A percentile compares a stretch with the other conserved stretches of the same genome.
Evolutionary conservation across 2,113 vertebrate genomes (phyloP).

Genomic region (Plestiodon gilberti): DNA sequence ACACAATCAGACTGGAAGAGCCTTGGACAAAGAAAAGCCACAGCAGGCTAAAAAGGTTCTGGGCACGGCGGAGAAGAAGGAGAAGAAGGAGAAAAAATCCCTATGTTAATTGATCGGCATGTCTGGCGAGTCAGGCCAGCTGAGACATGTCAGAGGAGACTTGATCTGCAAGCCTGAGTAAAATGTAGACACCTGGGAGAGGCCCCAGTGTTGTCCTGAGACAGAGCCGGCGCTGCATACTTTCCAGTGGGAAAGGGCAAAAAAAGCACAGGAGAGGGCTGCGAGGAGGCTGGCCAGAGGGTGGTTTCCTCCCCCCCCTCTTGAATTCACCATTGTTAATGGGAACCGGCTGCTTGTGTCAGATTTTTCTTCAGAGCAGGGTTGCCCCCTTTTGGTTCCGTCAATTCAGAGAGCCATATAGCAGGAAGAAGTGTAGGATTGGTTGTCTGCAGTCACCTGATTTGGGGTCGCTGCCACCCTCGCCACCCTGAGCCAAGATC

Average conservation of each 20-base stretch:
- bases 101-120: constrained; percentile 32
- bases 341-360: background rate
- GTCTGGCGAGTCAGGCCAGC: constrained; percentile 25
- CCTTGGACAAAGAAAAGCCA: constrained; percentile 3
- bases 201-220: background rate
- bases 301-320: background rate
- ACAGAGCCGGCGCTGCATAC: background rate
- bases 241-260: constrained; percentile 6
- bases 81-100: background rate
- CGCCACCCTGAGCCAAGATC: background rate
- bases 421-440: background rate
- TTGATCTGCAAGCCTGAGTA: constrained; percentile 6
- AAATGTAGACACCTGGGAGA: constrained; percentile 20
- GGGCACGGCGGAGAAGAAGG: background rate
- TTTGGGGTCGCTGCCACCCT: background rate
- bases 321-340: background rate
- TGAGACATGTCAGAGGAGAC: constrained; percentile 12
- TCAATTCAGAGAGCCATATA: background rate
- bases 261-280: background rate
- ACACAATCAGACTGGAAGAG: background rate
- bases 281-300: background rate
- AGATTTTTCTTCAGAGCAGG: background rate
- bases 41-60: background rate
- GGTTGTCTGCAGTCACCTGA: background rate
- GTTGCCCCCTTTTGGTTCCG: background rate